These are phyloP conservation scores for Condylostylus longicornis DNA, from an alignment of 1,140 invertebrate genomes.

Conservation along the genomic window DNA sequence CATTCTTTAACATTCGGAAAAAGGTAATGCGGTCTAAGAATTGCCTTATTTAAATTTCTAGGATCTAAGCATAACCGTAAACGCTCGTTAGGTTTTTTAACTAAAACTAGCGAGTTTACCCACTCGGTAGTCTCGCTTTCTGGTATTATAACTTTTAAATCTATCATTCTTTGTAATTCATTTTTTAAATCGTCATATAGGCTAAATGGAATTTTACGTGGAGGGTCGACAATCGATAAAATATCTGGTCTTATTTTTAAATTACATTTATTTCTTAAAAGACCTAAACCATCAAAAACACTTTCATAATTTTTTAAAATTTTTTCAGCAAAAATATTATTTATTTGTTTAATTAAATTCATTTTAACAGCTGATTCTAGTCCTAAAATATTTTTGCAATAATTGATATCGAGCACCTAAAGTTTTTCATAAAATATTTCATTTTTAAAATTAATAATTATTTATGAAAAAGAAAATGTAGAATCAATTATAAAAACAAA, in stretches of 20 bases:
- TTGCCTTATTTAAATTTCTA: conserved; percentile 29
- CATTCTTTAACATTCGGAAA: too few relatives aligned
- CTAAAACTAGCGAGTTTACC: conserved; percentile 28
- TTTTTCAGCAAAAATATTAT: too few relatives aligned
- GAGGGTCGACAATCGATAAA: conserved; percentile 15
- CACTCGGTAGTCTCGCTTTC: conserved; percentile 28
- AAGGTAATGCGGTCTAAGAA: conserved; percentile 27
- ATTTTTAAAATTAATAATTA: too few relatives aligned
- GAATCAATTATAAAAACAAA: too few relatives aligned
- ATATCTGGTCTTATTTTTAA: conserved; percentile 8
- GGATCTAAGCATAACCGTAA: conserved; percentile 34
- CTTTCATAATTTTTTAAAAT: not conserved
- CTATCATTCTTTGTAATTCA: conserved; percentile 15
- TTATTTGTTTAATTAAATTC: too few relatives aligned
- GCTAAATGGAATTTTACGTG: conserved; percentile 22
- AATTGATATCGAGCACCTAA: too few relatives aligned
- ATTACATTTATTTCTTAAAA: conserved; percentile 5
- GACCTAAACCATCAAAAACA: conserved; percentile 1
- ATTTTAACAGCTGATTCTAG: too few relatives aligned
- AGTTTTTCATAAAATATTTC: too few relatives aligned
- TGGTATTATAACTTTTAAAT: conserved; percentile 16
- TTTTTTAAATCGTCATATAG: conserved; percentile 18
- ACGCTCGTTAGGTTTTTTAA: conserved; percentile 20
- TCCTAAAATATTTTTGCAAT: too few relatives aligned
- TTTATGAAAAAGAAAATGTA: too few relatives aligned